Evolutionary conservation across 2,888 invertebrate genomes (phyloP), one percentile per base, ranked within the genome.

Genomic region (Smittia sp.): DNA sequence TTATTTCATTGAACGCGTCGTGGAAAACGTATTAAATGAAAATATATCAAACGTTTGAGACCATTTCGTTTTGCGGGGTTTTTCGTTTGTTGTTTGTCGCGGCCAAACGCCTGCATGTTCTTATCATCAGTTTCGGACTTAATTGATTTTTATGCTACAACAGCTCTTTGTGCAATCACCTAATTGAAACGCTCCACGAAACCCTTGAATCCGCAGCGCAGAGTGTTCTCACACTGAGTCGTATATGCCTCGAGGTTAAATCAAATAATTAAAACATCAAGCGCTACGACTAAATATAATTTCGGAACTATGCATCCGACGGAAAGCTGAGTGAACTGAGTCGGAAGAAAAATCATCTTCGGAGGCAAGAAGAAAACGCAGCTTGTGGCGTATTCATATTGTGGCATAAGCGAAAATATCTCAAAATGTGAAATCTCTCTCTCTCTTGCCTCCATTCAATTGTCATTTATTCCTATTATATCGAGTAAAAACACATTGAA

Each of bases 141-240:
- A 68, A 68, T 68, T 41, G 68, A 68, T 68, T 68, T 32, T 68
- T 68, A 68, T 68, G 68, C 68, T 67, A 65, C 41, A 22, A 46
- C 25, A 41, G 20, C 22, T 68, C 41, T 68, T 46, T 46, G 46
- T 46, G 46, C 46, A 46, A 68, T 68, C 15, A 41, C 39, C 41
- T 65, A 65, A 65, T 65, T 65, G 65, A 65, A 65, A 65, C 27
- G n/a, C 27, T 11, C 27, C 6, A 65, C 11, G 3, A 63, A 63
- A 63, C 25, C 63, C 63, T 11, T 15, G 27, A 65, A 65, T 65
- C 65, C 65, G 22, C 24, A 7, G 13, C 2, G 15, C 27, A 25
- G 15, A n/a, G n/a, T 7, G n/a, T 65, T n/a, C 27, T n/a, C 65
- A 13, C n/a, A 65, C 27, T 24, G 32, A 22, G 27, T n/a, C 27